Base-by-base conservation (phyloP, 2,797 vertebrate genomes). In the Podargus strigoides region DNA sequence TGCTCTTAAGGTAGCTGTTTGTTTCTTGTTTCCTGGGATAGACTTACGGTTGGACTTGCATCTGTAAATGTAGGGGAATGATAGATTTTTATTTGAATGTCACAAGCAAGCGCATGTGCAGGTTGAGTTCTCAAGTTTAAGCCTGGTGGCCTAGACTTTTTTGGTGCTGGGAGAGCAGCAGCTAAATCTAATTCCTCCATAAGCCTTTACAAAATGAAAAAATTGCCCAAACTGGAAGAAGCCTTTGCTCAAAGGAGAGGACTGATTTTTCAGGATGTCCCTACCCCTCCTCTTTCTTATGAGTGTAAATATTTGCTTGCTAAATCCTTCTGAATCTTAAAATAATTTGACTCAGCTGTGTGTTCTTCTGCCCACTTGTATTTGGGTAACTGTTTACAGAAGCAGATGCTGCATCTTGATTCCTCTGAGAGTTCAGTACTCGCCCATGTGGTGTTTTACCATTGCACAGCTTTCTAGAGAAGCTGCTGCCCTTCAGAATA, bases 51-150 rank as follows among this genome's bases (percentile, higher is more conserved):
- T 37, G 52, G 36, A 63, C 4, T 1, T 77, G 34, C 49, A 32
- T 37, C 23, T 60, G 28, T 63, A 67, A 55, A 78, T 36, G 52
- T 47, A 87, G 42, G 73, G 15, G 30, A 77, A 26, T 53, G 37
- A 22, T 5, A 16, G 3, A 20, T 63, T 70, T 67, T 23, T 72
- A 28, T 62, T 41, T 63, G 14, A 56, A 52, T 52, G 53, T 67
- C 56, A 37, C 22, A 85, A 26, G 34, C 0, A 0, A 26, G 34
- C 0, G 0, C 9, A 10, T 6, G 21, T 68, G 14, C 22, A 49
- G 27, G 22, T 70, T 44, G 37, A 44, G 34, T 69, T 88, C 52
- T 93, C n/a, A n/a, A n/a, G 42, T 73, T 42, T 52, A 62, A 83
- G 46, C 58, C 39, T 46, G 59, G 39, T 63, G 69, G 60, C 56